phyloP scores from a whole-genome alignment of 2,888 invertebrate genomes.

The Stenodera caucasica region DNA sequence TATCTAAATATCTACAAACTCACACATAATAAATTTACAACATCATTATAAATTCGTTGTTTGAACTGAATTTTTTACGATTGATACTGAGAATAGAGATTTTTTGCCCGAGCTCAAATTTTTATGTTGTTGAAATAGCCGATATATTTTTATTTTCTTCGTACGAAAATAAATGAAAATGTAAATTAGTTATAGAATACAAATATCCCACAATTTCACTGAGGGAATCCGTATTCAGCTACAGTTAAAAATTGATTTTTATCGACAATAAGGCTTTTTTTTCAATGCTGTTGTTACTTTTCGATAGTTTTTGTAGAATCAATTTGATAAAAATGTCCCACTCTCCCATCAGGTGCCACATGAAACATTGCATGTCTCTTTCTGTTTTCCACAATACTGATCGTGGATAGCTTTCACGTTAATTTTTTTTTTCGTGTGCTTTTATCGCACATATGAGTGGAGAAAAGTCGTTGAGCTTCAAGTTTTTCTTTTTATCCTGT shows the following conservation, averaged over 20 bases:
- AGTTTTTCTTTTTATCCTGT: background rate
- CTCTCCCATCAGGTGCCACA: background rate
- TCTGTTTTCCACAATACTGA: background rate
- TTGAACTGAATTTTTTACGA: too few species aligned
- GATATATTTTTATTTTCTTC: too few species aligned
- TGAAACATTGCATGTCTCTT: conserved; percentile 2
- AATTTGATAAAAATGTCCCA: background rate
- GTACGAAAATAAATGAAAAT: background rate
- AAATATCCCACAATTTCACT: background rate
- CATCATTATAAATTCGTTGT: too few species aligned
- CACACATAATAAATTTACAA: too few species aligned
- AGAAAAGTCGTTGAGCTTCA: background rate
- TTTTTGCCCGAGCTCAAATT: too few species aligned
- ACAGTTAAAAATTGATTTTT: background rate
- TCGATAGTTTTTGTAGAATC: background rate
- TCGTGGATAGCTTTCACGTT: background rate
- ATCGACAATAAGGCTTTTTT: too few species aligned
- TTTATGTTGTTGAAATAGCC: too few species aligned
- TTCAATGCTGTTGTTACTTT: too few species aligned
- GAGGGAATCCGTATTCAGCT: background rate
- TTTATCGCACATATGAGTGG: background rate
- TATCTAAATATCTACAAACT: too few species aligned
- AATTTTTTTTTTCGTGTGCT: background rate
- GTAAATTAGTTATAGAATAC: background rate
- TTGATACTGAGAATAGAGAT: too few species aligned